Percentiles rank a stretch among this genome's conserved stretches.
Conservation (phyloP, 1,140 invertebrate species). For the Drosophila littoralis region DNA sequence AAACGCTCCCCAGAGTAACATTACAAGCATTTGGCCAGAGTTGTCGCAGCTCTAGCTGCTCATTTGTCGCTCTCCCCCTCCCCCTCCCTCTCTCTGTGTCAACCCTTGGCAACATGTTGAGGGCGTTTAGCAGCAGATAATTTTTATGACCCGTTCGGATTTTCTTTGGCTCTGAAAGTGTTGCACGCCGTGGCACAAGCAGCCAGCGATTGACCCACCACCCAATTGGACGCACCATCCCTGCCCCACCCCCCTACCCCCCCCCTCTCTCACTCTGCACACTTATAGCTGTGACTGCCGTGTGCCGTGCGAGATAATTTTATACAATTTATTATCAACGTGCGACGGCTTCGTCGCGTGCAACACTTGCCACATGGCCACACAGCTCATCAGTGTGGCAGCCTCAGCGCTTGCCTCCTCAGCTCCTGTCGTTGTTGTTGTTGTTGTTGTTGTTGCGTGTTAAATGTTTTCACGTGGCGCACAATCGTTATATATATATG, state of each 20-base stretch:
- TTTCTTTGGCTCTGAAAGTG: conserved; percentile 36
- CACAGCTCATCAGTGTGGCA: conserved; percentile 44
- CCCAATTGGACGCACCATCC: conserved; percentile 51
- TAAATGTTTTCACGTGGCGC: conserved; percentile 74
- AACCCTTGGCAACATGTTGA: conserved; percentile 59
- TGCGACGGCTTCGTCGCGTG: conserved; percentile 64
- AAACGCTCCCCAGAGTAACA: conserved; percentile 79
- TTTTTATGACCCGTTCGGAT: conserved; percentile 73
- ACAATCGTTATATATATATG: conserved; percentile 36
- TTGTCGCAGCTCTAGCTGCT: conserved; percentile 11
- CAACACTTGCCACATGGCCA: conserved; percentile 78
- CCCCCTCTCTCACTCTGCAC: not conserved
- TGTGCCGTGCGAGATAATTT: conserved; percentile 78
- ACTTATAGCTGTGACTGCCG: conserved; percentile 40
- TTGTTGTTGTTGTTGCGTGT: conserved; percentile 57
- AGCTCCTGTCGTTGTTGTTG: not conserved
- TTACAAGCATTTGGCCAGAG: conserved; percentile 57
- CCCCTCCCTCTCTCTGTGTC: conserved; percentile 35
- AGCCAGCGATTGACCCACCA: conserved; percentile 73
- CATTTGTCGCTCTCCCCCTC: not conserved
- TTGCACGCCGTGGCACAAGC: conserved; percentile 63
- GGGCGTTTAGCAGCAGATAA: conserved; percentile 71
- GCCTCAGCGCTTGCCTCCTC: conserved; percentile 19
- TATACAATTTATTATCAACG: conserved; percentile 80
- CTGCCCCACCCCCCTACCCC: not conserved